Base-by-base conservation (phyloP, 2,888 invertebrate species). In the Ornithoptera alexandrae region DNA sequence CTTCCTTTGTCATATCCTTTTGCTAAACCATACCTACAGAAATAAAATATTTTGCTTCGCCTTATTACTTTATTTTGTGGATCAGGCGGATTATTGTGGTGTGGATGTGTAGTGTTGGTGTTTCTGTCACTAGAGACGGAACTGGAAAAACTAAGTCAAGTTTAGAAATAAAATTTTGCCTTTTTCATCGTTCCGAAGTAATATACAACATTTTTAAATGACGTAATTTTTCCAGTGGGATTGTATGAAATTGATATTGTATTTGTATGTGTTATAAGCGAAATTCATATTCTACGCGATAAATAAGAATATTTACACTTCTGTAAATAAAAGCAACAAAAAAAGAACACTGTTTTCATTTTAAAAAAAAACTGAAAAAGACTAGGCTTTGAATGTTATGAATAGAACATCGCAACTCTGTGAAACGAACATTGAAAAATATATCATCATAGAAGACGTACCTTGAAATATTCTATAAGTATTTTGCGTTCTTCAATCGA, bases 251-350 rank as follows among this genome's bases (percentile, higher is more conserved):
- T 69, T 62, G 67, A 67, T 73, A 74, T 74, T 74, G 74, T 77
- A 75, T 75, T 39, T 75, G 64, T 72, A 74, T 72, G 65, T 77
- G 76, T 77, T 77, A 78, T 80, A 78, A 81, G 77, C 46, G 75
- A 78, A 76, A 78, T 65, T 59, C 42, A 50, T 81, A 80, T 77
- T 82, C 78, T 81, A 78, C 81, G 79, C 76, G 83, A 83, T 84
- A 67, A 63, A 57, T 70, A 77, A 76, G 77, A 80, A 81, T 79
- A 80, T 87, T 85, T 87, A 85, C 85, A 87, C 79, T 84, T 85
- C 81, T 87, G 86, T 87, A 86, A 88, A 88, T 87, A 87, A 87
- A 87, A 83, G 60, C 59, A 60, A 61, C 60, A 65, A 69, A 64
- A 69, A 67, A 69, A 59, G 17, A 18, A 53, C 65, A 65, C 76